Conservation (phyloP, 2,797 vertebrate genomes). For the Hafferia zeledoni region DNA sequence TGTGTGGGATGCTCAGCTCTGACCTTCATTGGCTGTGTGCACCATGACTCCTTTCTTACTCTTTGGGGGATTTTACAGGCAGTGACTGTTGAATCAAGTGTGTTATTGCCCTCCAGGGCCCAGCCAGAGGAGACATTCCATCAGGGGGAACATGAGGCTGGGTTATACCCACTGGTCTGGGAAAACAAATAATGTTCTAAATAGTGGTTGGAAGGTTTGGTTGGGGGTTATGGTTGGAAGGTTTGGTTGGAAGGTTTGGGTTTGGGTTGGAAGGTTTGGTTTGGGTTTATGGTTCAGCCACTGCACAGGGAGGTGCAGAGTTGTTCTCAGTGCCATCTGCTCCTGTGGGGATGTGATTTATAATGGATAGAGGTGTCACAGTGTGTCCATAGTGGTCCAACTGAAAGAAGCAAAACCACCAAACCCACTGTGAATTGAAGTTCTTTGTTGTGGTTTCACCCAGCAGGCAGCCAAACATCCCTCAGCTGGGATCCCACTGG, state of each 20-base stretch:
- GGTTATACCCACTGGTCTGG: not conserved
- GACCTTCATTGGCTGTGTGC: not conserved
- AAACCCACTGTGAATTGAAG: not conserved
- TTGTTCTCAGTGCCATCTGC: not conserved
- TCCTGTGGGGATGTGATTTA: not conserved
- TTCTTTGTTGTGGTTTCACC: not conserved
- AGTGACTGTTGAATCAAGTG: not conserved
- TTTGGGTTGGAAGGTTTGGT: no score
- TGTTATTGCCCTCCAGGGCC: not conserved
- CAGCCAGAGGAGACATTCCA: not conserved
- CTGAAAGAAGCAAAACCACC: not conserved
- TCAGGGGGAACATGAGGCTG: not conserved
- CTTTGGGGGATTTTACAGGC: not conserved
- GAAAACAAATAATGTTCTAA: not conserved
- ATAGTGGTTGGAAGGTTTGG: not conserved
- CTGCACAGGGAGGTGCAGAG: not conserved
- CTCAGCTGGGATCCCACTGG: not conserved
- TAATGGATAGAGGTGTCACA: not conserved
- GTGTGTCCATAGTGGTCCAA: not conserved
- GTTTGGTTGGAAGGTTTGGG: no score
- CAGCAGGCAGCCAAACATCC: not conserved
- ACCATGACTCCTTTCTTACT: not conserved
- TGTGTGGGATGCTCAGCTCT: not conserved
- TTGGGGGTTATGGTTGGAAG: no score
- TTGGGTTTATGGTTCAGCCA: not conserved